phyloP scores from a whole-genome alignment of 1,140 invertebrate species.

The Hylyphantes graminicola region DNA sequence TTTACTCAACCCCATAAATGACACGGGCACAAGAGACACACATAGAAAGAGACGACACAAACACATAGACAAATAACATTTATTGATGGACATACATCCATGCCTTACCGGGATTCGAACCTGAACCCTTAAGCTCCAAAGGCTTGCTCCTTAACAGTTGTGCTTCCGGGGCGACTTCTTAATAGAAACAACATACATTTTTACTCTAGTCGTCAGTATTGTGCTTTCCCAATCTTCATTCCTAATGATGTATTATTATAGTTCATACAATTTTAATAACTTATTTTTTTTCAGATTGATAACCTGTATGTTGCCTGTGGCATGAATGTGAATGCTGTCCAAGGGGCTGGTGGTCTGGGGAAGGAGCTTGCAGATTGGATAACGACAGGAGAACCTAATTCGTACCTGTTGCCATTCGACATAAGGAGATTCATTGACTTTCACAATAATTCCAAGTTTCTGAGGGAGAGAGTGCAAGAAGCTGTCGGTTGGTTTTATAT shows the following conservation, averaged over 20 bases:
- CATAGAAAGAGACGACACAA: no score
- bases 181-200: no score
- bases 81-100: no score
- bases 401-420: conserved; percentile 91
- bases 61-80: no score
- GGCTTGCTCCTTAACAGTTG: no score
- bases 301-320: conserved; percentile 97
- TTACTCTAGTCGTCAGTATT: no score
- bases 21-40: no score
- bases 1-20: no score
- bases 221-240: neutral
- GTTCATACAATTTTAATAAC: no score
- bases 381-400: conserved; percentile 77
- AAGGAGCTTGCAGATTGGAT: conserved; percentile 90
- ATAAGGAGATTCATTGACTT: conserved; percentile 92
- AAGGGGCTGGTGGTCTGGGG: conserved; percentile 92
- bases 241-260: neutral
- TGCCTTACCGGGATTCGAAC: no score
- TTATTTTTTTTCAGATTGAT: conserved; percentile 76
- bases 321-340: conserved; percentile 93
- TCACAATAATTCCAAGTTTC: conserved; percentile 95
- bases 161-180: no score
- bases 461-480: conserved; percentile 91
- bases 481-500: conserved; percentile 76
- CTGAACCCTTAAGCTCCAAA: no score